Conservation (phyloP, 2,797 vertebrate species). For the Crax fasciolata region DNA sequence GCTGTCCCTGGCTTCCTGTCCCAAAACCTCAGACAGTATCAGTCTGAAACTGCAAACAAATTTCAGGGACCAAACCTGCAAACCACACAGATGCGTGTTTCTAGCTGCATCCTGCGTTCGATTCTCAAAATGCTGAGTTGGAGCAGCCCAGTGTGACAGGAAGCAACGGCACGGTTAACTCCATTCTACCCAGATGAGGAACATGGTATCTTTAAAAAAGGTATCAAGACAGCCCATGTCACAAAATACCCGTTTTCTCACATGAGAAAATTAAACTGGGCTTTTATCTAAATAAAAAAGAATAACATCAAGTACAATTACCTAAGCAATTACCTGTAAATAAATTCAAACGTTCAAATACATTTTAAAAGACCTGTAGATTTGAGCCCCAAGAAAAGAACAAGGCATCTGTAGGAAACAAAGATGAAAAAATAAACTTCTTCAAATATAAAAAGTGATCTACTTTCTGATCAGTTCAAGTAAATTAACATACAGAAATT, state of each 20-base stretch:
- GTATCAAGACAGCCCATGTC: background rate
- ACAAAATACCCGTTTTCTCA: conserved; percentile 65
- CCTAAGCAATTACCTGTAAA: conserved; percentile 39
- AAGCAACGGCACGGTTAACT: background rate
- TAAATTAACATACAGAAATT: conserved; percentile 74
- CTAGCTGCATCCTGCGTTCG: background rate
- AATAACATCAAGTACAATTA: conserved; percentile 10
- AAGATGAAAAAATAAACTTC: conserved; percentile 79
- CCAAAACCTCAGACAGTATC: background rate
- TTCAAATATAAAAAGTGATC: conserved; percentile 78
- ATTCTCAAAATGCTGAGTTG: background rate
- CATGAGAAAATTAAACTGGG: conserved; percentile 59
- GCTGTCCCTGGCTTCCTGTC: background rate
- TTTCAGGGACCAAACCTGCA: background rate
- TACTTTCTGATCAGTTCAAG: conserved; percentile 79
- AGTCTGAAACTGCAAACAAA: conserved; percentile 21
- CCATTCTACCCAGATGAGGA: background rate
- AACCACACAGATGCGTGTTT: background rate
- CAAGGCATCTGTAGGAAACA: conserved; percentile 64
- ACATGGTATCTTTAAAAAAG: background rate
- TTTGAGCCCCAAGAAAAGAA: conserved; percentile 63
- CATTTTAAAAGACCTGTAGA: conserved; percentile 54
- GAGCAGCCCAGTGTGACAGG: background rate
- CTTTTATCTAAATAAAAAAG: conserved; percentile 25
- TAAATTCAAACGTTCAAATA: conserved; percentile 42